Evolutionary conservation across 1,140 invertebrate genomes (phyloP).

Genomic region (Hesperophylax magnus): DNA sequence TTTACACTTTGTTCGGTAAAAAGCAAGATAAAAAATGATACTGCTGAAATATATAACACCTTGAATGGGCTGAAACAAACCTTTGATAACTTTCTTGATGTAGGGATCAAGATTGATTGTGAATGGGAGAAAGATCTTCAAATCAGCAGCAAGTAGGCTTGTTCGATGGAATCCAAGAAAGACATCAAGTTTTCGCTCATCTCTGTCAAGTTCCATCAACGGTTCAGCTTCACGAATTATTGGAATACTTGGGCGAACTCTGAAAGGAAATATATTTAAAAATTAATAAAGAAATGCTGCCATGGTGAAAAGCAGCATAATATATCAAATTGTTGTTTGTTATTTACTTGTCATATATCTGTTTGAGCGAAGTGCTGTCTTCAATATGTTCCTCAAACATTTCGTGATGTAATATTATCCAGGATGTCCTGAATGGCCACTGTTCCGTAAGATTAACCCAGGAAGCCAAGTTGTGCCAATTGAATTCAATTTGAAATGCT

Average conservation of each 20-base stretch:
- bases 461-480: slow-evolving; percentile 96
- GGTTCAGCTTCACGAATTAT: slow-evolving; percentile 90
- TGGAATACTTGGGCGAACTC: slow-evolving; percentile 85
- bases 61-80: slow-evolving; percentile 63
- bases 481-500: slow-evolving; percentile 99
- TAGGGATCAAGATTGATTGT: slow-evolving; percentile 98
- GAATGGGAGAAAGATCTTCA: slow-evolving; percentile 96
- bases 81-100: slow-evolving; percentile 95
- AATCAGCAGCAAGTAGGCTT: slow-evolving; percentile 85
- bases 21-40: slow-evolving; percentile 6
- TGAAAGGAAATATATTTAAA: slow-evolving; percentile 62
- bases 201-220: slow-evolving; percentile 91
- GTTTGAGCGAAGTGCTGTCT: slow-evolving; percentile 87
- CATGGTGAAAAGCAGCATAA: too few relatives aligned
- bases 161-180: slow-evolving; percentile 91
- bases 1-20: not conserved
- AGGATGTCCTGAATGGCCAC: slow-evolving; percentile 97
- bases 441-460: slow-evolving; percentile 99
- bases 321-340: not conserved
- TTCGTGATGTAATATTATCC: slow-evolving; percentile 96
- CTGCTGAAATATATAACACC: not conserved
- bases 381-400: slow-evolving; percentile 90
- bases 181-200: slow-evolving; percentile 94
- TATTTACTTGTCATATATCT: slow-evolving; percentile 92
- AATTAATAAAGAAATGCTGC: not conserved